Evolutionary conservation across 1,140 invertebrate genomes (phyloP).

Genomic region (Saccostrea echinata): DNA sequence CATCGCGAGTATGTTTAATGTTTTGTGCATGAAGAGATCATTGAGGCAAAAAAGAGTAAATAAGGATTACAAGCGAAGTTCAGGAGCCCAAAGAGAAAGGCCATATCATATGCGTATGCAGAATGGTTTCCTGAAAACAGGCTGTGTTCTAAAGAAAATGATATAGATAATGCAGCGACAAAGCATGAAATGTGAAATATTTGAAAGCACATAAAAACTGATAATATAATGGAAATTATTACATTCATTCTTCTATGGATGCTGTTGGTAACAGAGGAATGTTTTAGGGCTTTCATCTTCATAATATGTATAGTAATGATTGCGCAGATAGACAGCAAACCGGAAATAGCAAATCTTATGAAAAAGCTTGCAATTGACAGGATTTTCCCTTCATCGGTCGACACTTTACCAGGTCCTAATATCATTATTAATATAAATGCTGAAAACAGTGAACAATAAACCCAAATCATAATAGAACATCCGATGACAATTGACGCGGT

Average conservation of each 20-base stretch:
- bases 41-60: background rate
- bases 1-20: too few species aligned
- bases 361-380: background rate
- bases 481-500: background rate
- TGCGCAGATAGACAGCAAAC: background rate
- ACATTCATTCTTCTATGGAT: background rate
- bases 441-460: background rate
- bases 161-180: background rate
- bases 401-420: background rate
- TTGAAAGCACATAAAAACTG: background rate
- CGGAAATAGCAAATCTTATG: background rate
- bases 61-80: background rate
- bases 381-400: background rate
- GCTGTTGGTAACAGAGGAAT: background rate
- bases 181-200: background rate
- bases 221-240: background rate
- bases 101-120: background rate
- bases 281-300: background rate
- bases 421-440: background rate
- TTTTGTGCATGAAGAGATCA: too few species aligned
- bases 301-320: background rate
- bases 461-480: background rate
- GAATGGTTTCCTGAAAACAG: background rate
- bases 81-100: background rate
- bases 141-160: background rate